Evolutionary conservation across 2,113 vertebrate genomes (phyloP).

Genomic region (Festucalex cinctus): DNA sequence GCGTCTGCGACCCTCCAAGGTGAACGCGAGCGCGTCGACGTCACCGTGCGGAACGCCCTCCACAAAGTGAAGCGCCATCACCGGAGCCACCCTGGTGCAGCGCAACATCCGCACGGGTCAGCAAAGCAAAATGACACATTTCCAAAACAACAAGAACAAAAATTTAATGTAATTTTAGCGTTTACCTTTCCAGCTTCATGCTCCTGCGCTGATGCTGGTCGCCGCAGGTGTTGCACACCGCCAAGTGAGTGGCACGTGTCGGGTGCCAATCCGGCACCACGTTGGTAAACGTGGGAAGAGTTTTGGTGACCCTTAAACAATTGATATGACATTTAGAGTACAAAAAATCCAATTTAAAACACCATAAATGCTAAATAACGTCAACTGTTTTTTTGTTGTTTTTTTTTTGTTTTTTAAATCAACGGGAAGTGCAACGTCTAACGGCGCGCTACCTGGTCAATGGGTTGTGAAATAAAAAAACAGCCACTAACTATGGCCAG

Average conservation of each 20-base stretch:
- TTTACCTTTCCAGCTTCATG: conserved; percentile 83
- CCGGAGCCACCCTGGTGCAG: conserved; percentile 70
- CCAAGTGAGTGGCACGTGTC: conserved; percentile 75
- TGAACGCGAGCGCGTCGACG: conserved; percentile 76
- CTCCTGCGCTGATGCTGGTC: conserved; percentile 75
- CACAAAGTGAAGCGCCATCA: conserved; percentile 87
- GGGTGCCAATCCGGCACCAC: conserved; percentile 83
- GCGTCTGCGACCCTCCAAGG: conserved; percentile 73
- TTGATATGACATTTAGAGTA: neutral
- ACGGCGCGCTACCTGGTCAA: no score
- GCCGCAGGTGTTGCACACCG: conserved; percentile 79
- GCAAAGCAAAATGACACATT: neutral
- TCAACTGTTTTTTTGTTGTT: no score
- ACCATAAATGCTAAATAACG: no score
- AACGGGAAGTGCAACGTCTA: no score
- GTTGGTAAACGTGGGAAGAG: conserved; percentile 81
- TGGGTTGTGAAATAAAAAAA: no score
- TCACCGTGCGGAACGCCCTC: conserved; percentile 82
- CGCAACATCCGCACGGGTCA: neutral
- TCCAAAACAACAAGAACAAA: no score
- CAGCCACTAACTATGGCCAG: no score
- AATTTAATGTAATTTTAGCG: neutral
- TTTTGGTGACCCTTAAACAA: conserved; percentile 55
- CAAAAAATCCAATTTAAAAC: no score
- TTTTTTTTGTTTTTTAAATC: no score